Conservation (phyloP, 1,140 invertebrate species). For the Frieseomelitta varia region DNA sequence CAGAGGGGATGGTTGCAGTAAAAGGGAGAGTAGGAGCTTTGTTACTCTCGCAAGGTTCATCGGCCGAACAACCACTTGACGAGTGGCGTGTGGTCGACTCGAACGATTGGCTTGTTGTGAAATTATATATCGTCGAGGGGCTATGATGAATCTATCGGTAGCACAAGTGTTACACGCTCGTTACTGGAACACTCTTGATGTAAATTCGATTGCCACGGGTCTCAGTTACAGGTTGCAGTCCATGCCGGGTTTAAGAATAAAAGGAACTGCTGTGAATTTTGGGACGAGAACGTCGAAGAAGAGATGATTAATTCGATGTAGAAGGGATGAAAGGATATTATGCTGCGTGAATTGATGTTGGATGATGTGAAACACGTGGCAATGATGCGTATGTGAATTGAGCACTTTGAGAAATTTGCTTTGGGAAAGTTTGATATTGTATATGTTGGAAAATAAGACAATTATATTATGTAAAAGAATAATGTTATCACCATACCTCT, state of each 20-base stretch:
- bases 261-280: background rate
- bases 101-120: conserved; percentile 70
- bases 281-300: background rate
- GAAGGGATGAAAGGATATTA: background rate
- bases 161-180: conserved; percentile 54
- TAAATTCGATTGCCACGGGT: conserved; percentile 68
- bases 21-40: conserved; percentile 18
- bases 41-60: conserved; percentile 26
- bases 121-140: conserved; percentile 57
- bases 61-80: conserved; percentile 39
- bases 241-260: background rate
- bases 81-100: conserved; percentile 35
- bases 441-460: too few relatives aligned
- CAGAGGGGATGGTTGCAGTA: too few relatives aligned
- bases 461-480: background rate
- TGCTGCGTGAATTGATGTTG: background rate
- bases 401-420: background rate
- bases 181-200: conserved; percentile 25
- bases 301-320: background rate
- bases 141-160: conserved; percentile 10
- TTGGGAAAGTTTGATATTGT: too few relatives aligned
- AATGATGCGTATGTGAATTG: background rate
- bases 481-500: background rate
- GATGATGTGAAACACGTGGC: background rate
- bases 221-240: conserved; percentile 68